Base-by-base conservation (phyloP, 2,113 vertebrate genomes). In the Dipodomys stephensi region DNA sequence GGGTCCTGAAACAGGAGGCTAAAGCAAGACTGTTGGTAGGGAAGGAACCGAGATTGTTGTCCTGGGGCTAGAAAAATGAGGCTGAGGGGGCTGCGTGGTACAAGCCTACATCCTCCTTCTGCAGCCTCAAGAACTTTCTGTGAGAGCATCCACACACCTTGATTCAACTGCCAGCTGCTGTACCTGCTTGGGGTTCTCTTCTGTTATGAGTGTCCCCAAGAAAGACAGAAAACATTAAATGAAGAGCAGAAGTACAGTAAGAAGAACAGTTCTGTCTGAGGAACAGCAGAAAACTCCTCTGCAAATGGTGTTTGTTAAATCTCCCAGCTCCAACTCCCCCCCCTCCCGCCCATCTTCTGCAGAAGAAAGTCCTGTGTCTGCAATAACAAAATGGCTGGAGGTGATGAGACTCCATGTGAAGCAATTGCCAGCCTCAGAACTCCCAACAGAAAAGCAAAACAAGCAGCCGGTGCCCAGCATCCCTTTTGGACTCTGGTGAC, bases 241-340 rank as follows among this genome's bases (percentile, higher is more conserved):
- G 1, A 78, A 78, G 46, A 20, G 15, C 39, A 32, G 49, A 16
- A 60, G 35, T 49, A 32, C 49, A 57, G n/a, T 3, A 13, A 30
- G 2, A 10, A 78, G 3, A 7, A 1, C 6, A 57, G 39, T 10
- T 32, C 4, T 0, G 1, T 44, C 4, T 18, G 11, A 22, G 0
- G 18, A 64, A 64, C 19, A 30, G 2, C 20, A 25, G 13, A 39
- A 28, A 68, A 23, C 13, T 49, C 19, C 16, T 46, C 12, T 4
- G n/a, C 28, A 4, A 5, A 76, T 25, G 12, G 4, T 11, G 4
- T 23, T 44, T 20, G 4, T n/a, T 6, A 3, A 4, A 35, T 2
- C 27, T 25, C 67, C 2, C n/a, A 19, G 11, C 22, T 20, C 83
- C n/a, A 2, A 4, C 35, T 1, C 39, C 39, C 39, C 0, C 39